phyloP scores from a whole-genome alignment of 2,888 invertebrate genomes.

The Scelioninae gen. 2 region DNA sequence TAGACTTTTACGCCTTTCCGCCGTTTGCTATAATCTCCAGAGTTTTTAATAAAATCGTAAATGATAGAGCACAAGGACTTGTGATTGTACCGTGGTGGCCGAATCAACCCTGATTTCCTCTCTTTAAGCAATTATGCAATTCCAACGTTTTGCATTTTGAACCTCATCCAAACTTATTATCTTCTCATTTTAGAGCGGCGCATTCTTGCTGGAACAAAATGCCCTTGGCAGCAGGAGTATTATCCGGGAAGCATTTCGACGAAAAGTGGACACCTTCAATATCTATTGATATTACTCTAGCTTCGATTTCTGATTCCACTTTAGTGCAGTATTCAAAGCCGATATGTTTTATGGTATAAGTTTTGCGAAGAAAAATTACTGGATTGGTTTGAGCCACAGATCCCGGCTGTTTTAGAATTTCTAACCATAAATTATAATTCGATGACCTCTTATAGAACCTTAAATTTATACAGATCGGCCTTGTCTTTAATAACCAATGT shows the following conservation, averaged over 20 bases:
- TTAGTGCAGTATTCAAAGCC: too few species aligned
- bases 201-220: slow-evolving; percentile 61
- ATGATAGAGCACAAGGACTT: slow-evolving; percentile 36
- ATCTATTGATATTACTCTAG: too few species aligned
- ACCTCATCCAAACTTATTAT: slow-evolving; percentile 59
- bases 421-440: background rate
- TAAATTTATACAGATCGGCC: slow-evolving; percentile 43
- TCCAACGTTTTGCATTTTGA: slow-evolving; percentile 56
- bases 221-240: too few species aligned
- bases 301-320: too few species aligned
- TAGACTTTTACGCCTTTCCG: slow-evolving; percentile 33
- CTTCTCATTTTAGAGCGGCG: slow-evolving; percentile 60
- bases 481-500: slow-evolving; percentile 29
- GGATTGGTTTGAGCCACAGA: slow-evolving; percentile 30
- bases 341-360: too few species aligned
- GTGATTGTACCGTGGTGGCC: slow-evolving; percentile 62
- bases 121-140: slow-evolving; percentile 52
- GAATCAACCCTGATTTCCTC: slow-evolving; percentile 66
- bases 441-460: slow-evolving; percentile 20
- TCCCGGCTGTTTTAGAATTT: slow-evolving; percentile 26
- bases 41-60: slow-evolving; percentile 13
- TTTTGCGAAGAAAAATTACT: slow-evolving; percentile 3
- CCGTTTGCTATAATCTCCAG: slow-evolving; percentile 13
- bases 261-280: too few species aligned
- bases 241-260: too few species aligned